A percentile compares a stretch with the other conserved stretches of the same genome.
Conservation (phyloP, 2,113 vertebrate species). For the Struthio camelus region DNA sequence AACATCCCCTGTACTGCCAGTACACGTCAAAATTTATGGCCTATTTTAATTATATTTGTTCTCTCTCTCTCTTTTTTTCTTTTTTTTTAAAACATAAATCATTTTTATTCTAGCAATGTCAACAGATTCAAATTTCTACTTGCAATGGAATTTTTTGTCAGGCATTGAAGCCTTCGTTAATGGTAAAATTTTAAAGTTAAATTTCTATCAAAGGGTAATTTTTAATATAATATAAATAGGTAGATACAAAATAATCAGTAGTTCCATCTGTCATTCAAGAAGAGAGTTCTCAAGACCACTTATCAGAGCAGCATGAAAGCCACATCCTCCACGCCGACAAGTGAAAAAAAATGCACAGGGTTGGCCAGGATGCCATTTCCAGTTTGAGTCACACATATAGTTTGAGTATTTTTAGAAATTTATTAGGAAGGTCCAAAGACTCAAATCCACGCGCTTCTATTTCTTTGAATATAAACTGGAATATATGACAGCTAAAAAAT, state of each 20-base stretch:
- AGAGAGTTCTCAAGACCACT: neutral
- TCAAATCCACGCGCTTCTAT: neutral
- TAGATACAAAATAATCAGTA: neutral
- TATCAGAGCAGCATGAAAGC: neutral
- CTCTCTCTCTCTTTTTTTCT: too few species aligned
- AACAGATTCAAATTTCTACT: constrained; percentile 10
- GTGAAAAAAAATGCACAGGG: neutral
- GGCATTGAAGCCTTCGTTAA: neutral
- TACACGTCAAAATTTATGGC: constrained; percentile 19
- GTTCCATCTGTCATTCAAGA: neutral
- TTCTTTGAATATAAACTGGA: neutral
- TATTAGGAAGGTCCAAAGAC: neutral
- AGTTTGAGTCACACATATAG: neutral
- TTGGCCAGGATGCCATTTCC: neutral
- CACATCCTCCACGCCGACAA: neutral
- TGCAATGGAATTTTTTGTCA: constrained; percentile 28
- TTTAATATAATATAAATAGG: neutral
- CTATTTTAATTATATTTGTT: constrained; percentile 17
- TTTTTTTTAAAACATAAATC: neutral
- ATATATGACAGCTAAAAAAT: neutral
- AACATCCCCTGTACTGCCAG: neutral
- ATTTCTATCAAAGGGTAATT: constrained; percentile 17
- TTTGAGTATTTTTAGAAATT: neutral
- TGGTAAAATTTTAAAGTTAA: neutral
- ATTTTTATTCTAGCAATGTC: neutral